Evolutionary conservation across 2,797 vertebrate genomes (phyloP).

Genomic region (Tolypeutes matacus): DNA sequence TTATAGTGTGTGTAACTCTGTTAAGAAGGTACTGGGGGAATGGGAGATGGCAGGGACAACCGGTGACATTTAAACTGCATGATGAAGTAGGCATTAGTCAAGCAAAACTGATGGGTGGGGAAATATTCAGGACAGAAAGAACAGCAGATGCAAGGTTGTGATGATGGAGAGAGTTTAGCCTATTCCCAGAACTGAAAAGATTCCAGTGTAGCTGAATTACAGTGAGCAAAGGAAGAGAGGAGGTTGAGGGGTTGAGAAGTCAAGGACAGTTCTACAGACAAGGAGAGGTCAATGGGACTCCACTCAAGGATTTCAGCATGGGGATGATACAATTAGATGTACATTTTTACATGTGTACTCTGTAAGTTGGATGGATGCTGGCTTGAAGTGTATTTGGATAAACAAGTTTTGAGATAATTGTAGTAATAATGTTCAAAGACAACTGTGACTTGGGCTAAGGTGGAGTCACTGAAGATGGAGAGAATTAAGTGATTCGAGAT

Average conservation of each 20-base stretch:
- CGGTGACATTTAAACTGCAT: conserved; percentile 44
- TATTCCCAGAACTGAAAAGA: neutral
- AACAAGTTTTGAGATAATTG: neutral
- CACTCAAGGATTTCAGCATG: neutral
- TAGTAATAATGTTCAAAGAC: neutral
- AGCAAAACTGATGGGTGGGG: conserved; percentile 2
- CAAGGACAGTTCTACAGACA: neutral
- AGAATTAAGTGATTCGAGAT: neutral
- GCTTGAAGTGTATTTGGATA: neutral
- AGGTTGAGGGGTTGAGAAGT: neutral
- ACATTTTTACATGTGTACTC: neutral
- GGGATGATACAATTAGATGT: neutral
- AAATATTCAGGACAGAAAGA: conserved; percentile 38
- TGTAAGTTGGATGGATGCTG: neutral
- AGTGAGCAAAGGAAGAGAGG: neutral
- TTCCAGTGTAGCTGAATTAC: neutral
- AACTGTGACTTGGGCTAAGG: neutral
- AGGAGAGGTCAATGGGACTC: neutral
- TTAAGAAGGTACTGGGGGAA: neutral
- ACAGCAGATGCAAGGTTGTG: neutral
- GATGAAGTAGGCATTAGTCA: conserved; percentile 72
- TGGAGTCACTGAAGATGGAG: neutral
- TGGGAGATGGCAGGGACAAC: neutral
- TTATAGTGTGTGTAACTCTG: neutral
- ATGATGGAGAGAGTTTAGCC: neutral